Evolutionary conservation across 2,113 vertebrate genomes (phyloP), one percentile per base, ranked within the genome.

Genomic region (Pyrgilauda ruficollis): DNA sequence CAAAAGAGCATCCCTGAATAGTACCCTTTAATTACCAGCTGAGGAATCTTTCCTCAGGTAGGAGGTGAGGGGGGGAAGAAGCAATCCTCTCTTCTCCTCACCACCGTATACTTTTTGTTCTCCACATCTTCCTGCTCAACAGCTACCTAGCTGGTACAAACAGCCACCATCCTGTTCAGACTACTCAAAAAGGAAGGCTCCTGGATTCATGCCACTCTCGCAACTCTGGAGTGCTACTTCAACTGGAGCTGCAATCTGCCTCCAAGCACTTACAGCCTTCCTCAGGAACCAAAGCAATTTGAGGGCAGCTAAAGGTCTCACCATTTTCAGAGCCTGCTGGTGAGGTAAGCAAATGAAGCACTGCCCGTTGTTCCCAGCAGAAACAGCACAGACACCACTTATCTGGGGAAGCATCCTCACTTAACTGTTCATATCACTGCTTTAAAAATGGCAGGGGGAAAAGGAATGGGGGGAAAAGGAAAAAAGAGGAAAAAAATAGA

Each of bases 391-490:
- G 9, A 89, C 15, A 43, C 9, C 28, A 26, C 24, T 30, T 47
- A 84, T 19, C 26, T 49, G 62, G 46, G 49, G 49, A 56, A 78
- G 58, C 44, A 59, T 5, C 68, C 41, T 73, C 50, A 84, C n/a
- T 78, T 55, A 63, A 92, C 27, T 15, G 30, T 27, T 83, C 41
- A 20, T 19, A 85, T 15, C 13, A 35, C 12, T 43, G 14, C 62
- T 64, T 80, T 43, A 56, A 61, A 62, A 59, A 27, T 18, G 9
- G 37, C 15, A 43, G 16, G 56, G 8, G 27, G 23, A 59, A 11
- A 10, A 17, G 4, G 2, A 3, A 1, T 0, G 9, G 2, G 7
- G 8, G 0, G 5, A 1, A 9, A 19, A 3, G 4, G 15, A 28
- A 24, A 24, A 18, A 23, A 41, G 2, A 22, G 4, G 7, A 13